Percentiles rank a stretch among this genome's conserved stretches.
phyloP scores from a whole-genome alignment of 2,113 vertebrate genomes.

The Colius striatus region DNA sequence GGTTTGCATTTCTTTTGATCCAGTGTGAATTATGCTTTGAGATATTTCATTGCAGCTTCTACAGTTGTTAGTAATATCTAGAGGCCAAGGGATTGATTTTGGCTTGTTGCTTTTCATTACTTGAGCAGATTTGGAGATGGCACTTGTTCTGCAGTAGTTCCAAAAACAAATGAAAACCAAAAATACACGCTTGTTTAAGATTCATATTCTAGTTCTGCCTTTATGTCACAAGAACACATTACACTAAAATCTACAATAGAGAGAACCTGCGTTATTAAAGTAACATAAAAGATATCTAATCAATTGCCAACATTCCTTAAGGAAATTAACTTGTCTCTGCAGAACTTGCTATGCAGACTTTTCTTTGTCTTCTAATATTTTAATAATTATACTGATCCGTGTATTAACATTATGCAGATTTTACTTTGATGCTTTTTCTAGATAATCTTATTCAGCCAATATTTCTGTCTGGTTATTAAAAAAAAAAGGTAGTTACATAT shows the following conservation, averaged over 20 bases:
- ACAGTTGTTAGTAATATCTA: background rate
- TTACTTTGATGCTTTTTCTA: background rate
- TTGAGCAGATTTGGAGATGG: background rate
- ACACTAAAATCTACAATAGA: background rate
- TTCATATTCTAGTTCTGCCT: background rate
- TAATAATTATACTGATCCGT: background rate
- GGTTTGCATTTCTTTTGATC: background rate
- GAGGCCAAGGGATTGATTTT: background rate
- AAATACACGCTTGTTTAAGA: background rate
- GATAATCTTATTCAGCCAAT: background rate
- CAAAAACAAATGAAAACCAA: background rate
- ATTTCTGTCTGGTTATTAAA: background rate
- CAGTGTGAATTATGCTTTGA: background rate
- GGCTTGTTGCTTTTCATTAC: background rate
- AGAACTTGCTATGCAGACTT: background rate
- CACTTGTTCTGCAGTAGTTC: background rate
- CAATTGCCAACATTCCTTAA: background rate
- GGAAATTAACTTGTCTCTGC: background rate
- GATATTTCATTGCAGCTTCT: background rate
- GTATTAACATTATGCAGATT: background rate
- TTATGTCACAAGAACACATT: background rate
- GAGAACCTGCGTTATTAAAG: background rate
- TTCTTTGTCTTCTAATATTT: background rate
- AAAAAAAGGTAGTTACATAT: background rate
- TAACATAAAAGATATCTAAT: background rate